These are phyloP conservation scores for Columbina picui DNA, from an alignment of 2,113 vertebrate genomes.

Conservation along the genomic window DNA sequence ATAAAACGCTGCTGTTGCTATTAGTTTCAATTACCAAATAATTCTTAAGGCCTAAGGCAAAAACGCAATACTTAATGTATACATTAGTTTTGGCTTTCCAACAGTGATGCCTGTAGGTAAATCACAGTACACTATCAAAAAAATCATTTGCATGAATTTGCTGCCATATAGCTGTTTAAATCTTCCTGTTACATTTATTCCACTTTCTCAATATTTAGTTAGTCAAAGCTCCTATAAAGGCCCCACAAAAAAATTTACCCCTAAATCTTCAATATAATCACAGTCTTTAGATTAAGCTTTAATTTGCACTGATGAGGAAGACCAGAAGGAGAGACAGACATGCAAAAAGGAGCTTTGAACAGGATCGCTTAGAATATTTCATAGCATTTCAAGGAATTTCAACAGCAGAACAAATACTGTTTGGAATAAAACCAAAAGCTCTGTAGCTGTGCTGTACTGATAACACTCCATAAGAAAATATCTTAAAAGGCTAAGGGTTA, in stretches of 20 bases:
- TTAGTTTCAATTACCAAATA: not conserved
- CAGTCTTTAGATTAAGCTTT: constrained; percentile 7
- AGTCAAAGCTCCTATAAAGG: not conserved
- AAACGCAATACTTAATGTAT: not conserved
- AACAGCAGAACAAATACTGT: not conserved
- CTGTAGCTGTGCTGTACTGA: not conserved
- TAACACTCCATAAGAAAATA: not conserved
- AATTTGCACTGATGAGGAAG: not conserved
- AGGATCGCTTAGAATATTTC: not conserved
- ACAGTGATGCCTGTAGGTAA: not conserved
- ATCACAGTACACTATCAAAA: not conserved
- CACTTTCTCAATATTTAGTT: not conserved
- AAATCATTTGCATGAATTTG: not conserved
- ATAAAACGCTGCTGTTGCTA: not conserved
- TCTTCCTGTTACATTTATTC: not conserved
- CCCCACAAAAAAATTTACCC: too few relatives aligned
- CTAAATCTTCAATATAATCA: not conserved
- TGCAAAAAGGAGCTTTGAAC: not conserved
- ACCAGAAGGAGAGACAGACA: not conserved
- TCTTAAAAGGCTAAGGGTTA: not conserved
- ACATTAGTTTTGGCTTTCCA: not conserved
- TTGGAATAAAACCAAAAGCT: not conserved
- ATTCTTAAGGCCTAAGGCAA: not conserved
- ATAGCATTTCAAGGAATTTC: not conserved
- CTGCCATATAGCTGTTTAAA: not conserved